Conservation (phyloP, 2,888 invertebrate genomes). For the Drosophila infuscata region DNA sequence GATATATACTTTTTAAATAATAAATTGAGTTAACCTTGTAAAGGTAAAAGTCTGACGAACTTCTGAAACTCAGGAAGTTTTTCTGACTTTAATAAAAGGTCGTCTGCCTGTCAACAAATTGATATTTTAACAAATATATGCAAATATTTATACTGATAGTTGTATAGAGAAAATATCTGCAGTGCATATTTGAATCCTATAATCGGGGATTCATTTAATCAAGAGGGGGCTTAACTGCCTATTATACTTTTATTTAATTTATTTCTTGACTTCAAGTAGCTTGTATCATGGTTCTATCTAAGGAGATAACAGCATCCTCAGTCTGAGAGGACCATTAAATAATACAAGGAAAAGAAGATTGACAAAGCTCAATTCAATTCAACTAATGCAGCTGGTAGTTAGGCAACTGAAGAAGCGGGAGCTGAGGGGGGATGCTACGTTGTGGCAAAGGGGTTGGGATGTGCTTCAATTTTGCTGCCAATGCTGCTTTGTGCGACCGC, state of each 20-base stretch:
- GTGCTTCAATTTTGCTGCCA: constrained; percentile 32
- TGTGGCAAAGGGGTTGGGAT: constrained; percentile 5
- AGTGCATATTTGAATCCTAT: background rate
- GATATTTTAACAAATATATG: background rate
- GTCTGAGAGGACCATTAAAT: constrained; percentile 11
- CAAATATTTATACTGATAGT: background rate
- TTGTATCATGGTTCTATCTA: background rate
- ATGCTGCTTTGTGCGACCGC: constrained; percentile 53
- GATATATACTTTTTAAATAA: background rate
- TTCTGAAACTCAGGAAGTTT: background rate
- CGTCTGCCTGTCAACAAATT: background rate
- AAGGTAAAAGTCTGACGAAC: background rate
- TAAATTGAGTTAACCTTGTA: background rate
- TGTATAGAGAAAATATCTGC: background rate
- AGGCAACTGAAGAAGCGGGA: background rate
- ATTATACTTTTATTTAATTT: background rate
- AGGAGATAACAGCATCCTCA: constrained; percentile 15
- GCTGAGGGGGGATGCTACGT: background rate
- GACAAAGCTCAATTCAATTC: constrained; percentile 17
- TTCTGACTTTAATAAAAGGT: background rate
- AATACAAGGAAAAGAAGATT: constrained; percentile 10
- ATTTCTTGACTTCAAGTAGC: background rate
- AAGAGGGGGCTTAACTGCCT: background rate
- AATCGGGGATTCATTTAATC: background rate
- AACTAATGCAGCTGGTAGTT: constrained; percentile 19